phyloP scores from a whole-genome alignment of 2,113 vertebrate species.

The Melanostigma gelatinosum region DNA sequence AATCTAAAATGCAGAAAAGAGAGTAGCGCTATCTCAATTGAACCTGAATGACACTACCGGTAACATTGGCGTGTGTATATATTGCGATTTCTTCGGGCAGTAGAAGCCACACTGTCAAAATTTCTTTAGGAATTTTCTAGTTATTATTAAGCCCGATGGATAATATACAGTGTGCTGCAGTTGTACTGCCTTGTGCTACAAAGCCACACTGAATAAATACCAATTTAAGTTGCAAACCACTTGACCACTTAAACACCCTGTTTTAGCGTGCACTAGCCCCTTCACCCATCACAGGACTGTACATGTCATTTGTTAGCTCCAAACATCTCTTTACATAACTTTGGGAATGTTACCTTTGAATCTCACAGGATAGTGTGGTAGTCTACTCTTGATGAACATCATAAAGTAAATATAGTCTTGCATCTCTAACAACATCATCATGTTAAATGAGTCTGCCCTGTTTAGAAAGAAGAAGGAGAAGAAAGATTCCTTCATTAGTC shows the following conservation, averaged over 20 bases:
- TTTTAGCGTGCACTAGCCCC: not conserved
- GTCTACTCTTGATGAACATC: conserved; percentile 2
- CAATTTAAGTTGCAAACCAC: not conserved
- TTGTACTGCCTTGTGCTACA: no score
- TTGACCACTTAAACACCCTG: not conserved
- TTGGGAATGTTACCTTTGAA: not conserved
- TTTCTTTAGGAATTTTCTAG: no score
- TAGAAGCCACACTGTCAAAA: no score
- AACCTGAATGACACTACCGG: no score
- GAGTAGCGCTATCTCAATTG: no score
- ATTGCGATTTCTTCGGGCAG: no score
- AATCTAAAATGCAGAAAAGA: no score
- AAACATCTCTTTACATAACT: not conserved
- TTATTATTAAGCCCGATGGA: no score
- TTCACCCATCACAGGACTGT: not conserved
- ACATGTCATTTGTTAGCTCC: not conserved
- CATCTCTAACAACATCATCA: conserved; percentile 12
- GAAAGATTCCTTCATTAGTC: no score
- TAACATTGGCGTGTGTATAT: no score
- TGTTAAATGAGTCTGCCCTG: conserved; percentile 38
- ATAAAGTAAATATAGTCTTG: conserved; percentile 24
- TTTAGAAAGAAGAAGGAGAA: no score
- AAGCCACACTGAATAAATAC: not conserved
- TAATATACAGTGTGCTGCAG: no score
- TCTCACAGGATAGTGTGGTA: not conserved